Percentiles rank a stretch among this genome's conserved stretches.
Conservation (phyloP, 1,140 invertebrate genomes). For the Pissodes strobi region DNA sequence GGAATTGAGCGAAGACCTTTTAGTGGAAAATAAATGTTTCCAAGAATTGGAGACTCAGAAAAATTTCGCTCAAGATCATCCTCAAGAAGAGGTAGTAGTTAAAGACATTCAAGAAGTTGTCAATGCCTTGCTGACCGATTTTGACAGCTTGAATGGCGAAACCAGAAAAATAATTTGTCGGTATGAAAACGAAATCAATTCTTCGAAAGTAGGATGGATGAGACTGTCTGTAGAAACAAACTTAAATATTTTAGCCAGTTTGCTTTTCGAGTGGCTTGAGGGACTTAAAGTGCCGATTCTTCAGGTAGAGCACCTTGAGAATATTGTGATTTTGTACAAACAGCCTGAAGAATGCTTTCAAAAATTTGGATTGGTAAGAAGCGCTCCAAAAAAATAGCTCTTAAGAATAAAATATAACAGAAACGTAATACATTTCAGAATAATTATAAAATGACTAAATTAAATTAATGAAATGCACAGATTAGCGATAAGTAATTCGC, state of each 20-base stretch:
- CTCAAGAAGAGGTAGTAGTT: slow-evolving; percentile 35
- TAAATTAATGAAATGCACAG: not conserved
- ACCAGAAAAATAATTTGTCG: slow-evolving; percentile 58
- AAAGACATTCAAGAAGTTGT: slow-evolving; percentile 38
- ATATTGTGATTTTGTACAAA: slow-evolving; percentile 66
- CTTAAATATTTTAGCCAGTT: slow-evolving; percentile 62
- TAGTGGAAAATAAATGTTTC: slow-evolving; percentile 51
- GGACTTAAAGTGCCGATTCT: slow-evolving; percentile 69
- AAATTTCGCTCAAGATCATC: slow-evolving; percentile 42
- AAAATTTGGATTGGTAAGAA: slow-evolving; percentile 66
- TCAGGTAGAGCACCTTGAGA: slow-evolving; percentile 68
- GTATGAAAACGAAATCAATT: slow-evolving; percentile 68
- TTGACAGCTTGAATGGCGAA: slow-evolving; percentile 61
- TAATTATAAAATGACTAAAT: not conserved
- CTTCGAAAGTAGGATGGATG: slow-evolving; percentile 68
- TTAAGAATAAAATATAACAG: not conserved
- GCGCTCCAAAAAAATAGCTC: too few relatives aligned
- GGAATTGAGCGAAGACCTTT: slow-evolving; percentile 44
- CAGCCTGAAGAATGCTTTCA: slow-evolving; percentile 65
- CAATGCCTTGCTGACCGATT: slow-evolving; percentile 59
- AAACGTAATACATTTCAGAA: not conserved
- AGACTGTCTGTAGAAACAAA: slow-evolving; percentile 69
- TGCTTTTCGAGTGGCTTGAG: slow-evolving; percentile 75
- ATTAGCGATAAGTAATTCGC: too few relatives aligned
- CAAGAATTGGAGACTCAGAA: slow-evolving; percentile 50